These are phyloP conservation scores for Nymphicus hollandicus DNA, from an alignment of 2,113 vertebrate genomes.

Conservation along the genomic window DNA sequence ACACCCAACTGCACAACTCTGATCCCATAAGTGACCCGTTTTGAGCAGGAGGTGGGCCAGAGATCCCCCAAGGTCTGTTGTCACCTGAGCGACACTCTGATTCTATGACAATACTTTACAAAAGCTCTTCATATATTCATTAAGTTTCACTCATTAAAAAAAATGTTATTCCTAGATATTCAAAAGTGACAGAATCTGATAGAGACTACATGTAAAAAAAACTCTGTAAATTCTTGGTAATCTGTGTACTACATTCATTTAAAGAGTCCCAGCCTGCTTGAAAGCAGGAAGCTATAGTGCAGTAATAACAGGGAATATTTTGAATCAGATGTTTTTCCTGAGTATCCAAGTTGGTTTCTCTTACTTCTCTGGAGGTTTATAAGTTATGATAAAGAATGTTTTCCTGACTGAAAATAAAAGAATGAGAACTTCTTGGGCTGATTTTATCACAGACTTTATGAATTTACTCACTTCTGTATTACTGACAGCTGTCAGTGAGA, in stretches of 20 bases:
- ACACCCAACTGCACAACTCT: neutral
- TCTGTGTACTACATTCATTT: neutral
- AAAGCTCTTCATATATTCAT: neutral
- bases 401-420: neutral
- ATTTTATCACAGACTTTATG: neutral
- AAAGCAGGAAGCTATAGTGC: neutral
- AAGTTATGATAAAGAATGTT: neutral
- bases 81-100: neutral
- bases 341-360: neutral
- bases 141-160: neutral
- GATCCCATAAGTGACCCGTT: neutral
- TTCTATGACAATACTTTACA: neutral
- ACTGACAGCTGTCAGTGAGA: neutral
- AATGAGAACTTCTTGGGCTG: neutral
- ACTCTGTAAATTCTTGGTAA: neutral
- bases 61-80: neutral
- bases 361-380: neutral
- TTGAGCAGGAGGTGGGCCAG: neutral
- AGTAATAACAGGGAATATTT: neutral
- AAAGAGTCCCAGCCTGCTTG: neutral
- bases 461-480: neutral
- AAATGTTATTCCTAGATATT: neutral
- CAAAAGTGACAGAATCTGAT: neutral
- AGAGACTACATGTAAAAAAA: neutral
- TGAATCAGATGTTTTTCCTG: neutral